A percentile compares a stretch with the other conserved stretches of the same genome.
These are phyloP conservation scores for Scolopax rusticola DNA, from an alignment of 2,797 vertebrate genomes.

Conservation along the genomic window DNA sequence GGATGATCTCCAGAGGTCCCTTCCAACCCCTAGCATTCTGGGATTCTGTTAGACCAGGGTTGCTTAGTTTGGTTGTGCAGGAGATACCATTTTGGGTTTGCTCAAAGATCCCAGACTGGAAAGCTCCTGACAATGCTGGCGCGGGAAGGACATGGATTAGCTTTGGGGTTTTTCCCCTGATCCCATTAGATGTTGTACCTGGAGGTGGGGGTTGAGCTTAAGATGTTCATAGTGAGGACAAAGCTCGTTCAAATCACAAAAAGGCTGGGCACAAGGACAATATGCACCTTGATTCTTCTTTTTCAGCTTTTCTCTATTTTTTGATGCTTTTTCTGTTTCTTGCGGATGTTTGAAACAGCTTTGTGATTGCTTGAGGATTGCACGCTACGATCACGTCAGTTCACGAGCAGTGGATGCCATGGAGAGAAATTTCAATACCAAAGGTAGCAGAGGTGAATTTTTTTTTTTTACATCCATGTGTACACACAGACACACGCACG, in stretches of 20 bases:
- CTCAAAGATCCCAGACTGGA: background rate
- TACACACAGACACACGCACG: rapidly evolving
- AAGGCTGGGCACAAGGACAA: background rate
- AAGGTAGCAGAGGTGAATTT: slow-evolving; percentile 16
- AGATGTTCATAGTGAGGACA: background rate
- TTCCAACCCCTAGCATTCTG: too few relatives aligned
- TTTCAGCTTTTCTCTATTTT: background rate
- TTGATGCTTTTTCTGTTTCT: background rate
- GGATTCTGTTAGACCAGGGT: too few relatives aligned
- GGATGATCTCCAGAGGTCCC: too few relatives aligned
- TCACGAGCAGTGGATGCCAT: background rate
- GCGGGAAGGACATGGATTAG: rapidly evolving
- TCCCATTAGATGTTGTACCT: rapidly evolving
- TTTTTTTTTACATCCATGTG: background rate
- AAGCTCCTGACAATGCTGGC: background rate
- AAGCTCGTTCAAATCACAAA: background rate
- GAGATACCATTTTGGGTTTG: background rate
- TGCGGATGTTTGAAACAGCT: rapidly evolving
- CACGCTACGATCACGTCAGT: rapidly evolving
- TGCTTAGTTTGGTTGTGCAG: background rate
- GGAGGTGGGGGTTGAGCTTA: background rate
- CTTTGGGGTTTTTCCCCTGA: background rate
- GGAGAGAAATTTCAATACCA: slow-evolving; percentile 37
- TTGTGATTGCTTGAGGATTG: background rate
- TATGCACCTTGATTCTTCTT: background rate